A percentile compares a stretch with the other conserved stretches of the same genome.
Evolutionary conservation across 2,797 vertebrate genomes (phyloP).

Genomic region (Meda fulgida): DNA sequence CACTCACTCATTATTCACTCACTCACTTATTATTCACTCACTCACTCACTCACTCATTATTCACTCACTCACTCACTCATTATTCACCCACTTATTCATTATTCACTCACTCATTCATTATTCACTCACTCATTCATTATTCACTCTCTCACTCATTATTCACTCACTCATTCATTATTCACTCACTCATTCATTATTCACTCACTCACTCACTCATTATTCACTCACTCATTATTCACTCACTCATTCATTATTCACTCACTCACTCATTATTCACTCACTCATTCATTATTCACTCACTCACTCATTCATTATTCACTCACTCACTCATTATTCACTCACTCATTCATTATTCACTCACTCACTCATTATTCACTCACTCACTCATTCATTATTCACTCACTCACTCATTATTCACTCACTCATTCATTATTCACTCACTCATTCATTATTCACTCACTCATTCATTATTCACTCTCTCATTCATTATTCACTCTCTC

Average conservation of each 20-base stretch:
- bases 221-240: too few relatives aligned
- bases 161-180: neutral
- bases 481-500: neutral
- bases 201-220: neutral
- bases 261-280: neutral
- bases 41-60: neutral
- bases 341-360: too few relatives aligned
- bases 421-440: fast-evolving
- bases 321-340: neutral
- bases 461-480: too few relatives aligned
- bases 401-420: neutral
- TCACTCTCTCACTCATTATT: neutral
- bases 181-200: fast-evolving
- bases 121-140: too few relatives aligned
- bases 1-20: too few relatives aligned
- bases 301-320: fast-evolving
- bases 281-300: neutral
- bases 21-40: neutral
- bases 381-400: too few relatives aligned
- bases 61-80: neutral
- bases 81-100: too few relatives aligned
- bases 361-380: neutral
- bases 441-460: neutral
- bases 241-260: neutral
- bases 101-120: neutral